Conservation (phyloP, 2,888 invertebrate species). For the Spodoptera exigua region DNA sequence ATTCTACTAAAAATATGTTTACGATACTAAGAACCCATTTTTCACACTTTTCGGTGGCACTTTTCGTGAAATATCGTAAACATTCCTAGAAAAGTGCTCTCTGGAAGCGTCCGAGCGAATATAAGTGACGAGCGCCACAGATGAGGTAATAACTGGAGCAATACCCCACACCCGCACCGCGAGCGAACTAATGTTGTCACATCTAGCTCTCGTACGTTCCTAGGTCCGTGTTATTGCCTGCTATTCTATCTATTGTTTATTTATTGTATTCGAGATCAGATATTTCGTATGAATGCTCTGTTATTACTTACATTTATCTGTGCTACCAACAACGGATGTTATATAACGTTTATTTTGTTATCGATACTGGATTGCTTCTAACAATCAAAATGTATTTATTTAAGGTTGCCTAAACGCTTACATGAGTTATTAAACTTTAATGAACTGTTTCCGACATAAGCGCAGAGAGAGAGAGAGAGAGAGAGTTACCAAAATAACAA, state of each 20-base stretch:
- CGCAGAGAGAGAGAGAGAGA: too few species aligned
- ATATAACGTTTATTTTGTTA: too few species aligned
- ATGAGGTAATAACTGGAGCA: slow-evolving; percentile 6
- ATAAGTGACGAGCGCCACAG: slow-evolving; percentile 15
- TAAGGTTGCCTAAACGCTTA: too few species aligned
- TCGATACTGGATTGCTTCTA: too few species aligned
- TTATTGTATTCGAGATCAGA: slow-evolving; percentile 3
- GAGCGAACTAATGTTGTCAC: slow-evolving; percentile 4
- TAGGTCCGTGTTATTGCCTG: slow-evolving; percentile 10
- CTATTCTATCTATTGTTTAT: slow-evolving; percentile 1
- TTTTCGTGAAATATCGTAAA: slow-evolving; percentile 4
- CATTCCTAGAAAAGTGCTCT: slow-evolving; percentile 16
- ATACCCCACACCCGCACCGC: slow-evolving; percentile 3
- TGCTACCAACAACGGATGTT: too few species aligned
- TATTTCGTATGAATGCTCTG: slow-evolving; percentile 5
- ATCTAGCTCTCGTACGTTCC: slow-evolving; percentile 4
- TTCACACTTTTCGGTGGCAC: too few species aligned
- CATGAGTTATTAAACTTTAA: too few species aligned
- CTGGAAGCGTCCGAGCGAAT: slow-evolving; percentile 6
- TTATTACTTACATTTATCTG: too few species aligned
- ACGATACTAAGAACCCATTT: too few species aligned
- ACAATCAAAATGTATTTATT: too few species aligned
- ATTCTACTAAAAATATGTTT: background rate
- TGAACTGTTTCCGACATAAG: too few species aligned
- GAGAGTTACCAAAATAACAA: too few species aligned